Conservation (phyloP, 2,797 vertebrate species). For the Potorous gilbertii region DNA sequence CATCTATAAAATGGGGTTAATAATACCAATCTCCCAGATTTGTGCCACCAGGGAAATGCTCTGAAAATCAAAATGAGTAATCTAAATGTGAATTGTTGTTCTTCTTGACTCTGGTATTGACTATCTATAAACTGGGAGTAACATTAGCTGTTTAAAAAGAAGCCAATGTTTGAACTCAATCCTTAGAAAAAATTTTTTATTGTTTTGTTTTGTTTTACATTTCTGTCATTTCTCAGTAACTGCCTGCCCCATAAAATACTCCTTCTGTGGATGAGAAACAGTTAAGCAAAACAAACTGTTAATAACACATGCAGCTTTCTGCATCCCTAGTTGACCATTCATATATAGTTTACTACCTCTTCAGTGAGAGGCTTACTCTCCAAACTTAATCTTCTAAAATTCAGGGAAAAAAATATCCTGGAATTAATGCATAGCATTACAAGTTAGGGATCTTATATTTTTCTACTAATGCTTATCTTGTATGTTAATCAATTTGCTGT, state of each 20-base stretch:
- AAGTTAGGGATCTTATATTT: constrained; percentile 38
- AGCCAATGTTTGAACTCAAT: not conserved
- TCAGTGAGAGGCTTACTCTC: not conserved
- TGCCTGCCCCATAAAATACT: not conserved
- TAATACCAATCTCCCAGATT: not conserved
- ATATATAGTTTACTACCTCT: not conserved
- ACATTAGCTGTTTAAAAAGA: constrained; percentile 23
- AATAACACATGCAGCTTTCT: not conserved
- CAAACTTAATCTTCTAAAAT: constrained; percentile 40
- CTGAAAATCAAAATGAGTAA: not conserved
- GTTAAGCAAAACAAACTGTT: not conserved
- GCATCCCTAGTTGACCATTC: not conserved
- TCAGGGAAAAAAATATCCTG: constrained; percentile 14
- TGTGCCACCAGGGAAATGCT: not conserved
- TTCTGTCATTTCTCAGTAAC: not conserved
- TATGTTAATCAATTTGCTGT: constrained; percentile 43
- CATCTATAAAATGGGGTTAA: not conserved
- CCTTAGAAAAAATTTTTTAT: not conserved
- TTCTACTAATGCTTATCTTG: not conserved
- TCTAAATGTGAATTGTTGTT: not conserved
- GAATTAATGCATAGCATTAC: constrained; percentile 20
- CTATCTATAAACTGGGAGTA: constrained; percentile 45
- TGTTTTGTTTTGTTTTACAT: not conserved
- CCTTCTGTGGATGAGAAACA: not conserved
- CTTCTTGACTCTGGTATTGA: not conserved